phyloP scores from a whole-genome alignment of 2,113 vertebrate species.

The Malurus melanocephalus region DNA sequence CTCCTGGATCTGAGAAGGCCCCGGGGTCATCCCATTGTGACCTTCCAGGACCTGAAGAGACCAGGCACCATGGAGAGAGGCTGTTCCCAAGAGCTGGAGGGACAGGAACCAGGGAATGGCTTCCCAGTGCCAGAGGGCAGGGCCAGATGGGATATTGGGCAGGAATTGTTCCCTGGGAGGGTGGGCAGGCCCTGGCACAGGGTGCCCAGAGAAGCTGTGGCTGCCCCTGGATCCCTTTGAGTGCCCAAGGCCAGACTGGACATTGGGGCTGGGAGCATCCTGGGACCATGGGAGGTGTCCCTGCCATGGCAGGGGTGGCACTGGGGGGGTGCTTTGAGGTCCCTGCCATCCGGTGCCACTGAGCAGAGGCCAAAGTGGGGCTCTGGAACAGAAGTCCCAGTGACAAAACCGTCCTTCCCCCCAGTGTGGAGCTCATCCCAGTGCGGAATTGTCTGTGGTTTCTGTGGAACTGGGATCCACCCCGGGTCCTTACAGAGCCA shows the following conservation, averaged over 20 bases:
- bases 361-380: background rate
- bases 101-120: background rate
- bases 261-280: background rate
- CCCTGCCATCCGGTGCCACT: rapidly evolving
- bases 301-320: background rate
- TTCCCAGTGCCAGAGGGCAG: background rate
- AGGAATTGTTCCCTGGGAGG: background rate
- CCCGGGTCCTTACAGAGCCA: rapidly evolving
- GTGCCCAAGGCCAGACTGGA: background rate
- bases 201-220: background rate
- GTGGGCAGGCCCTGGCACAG: background rate
- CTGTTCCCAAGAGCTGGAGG: rapidly evolving
- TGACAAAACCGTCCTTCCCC: background rate
- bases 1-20: background rate
- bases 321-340: rapidly evolving
- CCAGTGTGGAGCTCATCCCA: rapidly evolving
- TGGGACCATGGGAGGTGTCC: background rate
- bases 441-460: background rate
- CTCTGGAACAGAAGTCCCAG: background rate
- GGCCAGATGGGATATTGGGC: rapidly evolving
- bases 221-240: background rate
- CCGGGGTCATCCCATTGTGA: rapidly evolving
- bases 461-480: background rate
- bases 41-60: background rate
- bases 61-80: background rate